Percentiles rank a stretch among this genome's conserved stretches.
These are phyloP conservation scores for Parelbella ahira DNA, from an alignment of 2,888 invertebrate genomes.

Conservation along the genomic window DNA sequence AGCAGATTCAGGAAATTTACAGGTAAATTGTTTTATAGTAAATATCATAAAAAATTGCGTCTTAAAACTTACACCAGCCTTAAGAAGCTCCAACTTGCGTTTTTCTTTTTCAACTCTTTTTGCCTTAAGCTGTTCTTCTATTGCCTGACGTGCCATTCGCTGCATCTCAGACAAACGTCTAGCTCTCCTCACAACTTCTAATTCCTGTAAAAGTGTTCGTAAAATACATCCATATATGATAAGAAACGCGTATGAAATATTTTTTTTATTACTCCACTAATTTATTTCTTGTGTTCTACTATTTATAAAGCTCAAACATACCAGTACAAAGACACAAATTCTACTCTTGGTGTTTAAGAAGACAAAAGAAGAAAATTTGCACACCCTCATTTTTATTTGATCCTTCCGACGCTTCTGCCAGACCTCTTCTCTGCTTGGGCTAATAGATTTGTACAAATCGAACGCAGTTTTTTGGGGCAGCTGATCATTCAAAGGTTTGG, in stretches of 20 bases:
- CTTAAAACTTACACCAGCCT: conserved; percentile 57
- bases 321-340: no score
- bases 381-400: no score
- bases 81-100: conserved; percentile 50
- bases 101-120: conserved; percentile 45
- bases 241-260: no score
- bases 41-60: no score
- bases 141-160: conserved; percentile 54
- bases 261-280: no score
- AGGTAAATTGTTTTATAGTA: no score
- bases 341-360: no score
- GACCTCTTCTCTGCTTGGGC: conserved; percentile 52
- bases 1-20: no score
- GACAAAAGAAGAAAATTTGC: no score
- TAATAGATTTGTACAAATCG: conserved; percentile 55
- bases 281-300: no score
- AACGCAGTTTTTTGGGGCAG: conserved; percentile 48
- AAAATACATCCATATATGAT: no score
- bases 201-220: conserved; percentile 50
- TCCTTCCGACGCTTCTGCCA: conserved; percentile 42
- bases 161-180: conserved; percentile 60
- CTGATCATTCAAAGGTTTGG: conserved; percentile 37
- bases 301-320: no score
- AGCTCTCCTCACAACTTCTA: conserved; percentile 40
- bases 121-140: conserved; percentile 44